Evolutionary conservation across 2,888 invertebrate species (phyloP).

Genomic region (Crematogaster levior): DNA sequence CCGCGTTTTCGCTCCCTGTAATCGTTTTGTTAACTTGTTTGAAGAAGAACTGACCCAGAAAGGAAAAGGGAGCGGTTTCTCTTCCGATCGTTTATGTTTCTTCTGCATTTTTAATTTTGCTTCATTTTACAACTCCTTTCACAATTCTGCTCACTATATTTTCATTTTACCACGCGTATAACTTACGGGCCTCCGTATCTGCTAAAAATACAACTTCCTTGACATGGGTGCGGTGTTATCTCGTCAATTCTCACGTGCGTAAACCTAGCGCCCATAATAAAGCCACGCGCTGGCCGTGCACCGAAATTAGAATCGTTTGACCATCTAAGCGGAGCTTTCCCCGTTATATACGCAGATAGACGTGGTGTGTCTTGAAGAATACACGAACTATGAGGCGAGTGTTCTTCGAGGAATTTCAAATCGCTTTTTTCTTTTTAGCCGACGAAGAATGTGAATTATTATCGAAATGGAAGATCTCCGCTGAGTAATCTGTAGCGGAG

Average conservation of each 20-base stretch:
- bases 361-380: conserved; percentile 9
- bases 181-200: conserved; percentile 17
- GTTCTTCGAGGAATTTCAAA: not conserved
- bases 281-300: conserved; percentile 24
- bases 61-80: not conserved
- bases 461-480: too few species aligned
- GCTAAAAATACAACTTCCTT: conserved; percentile 51
- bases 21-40: not conserved
- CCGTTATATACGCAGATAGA: not conserved
- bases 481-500: not conserved
- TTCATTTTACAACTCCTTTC: not conserved
- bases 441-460: not conserved
- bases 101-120: conserved; percentile 18
- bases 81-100: not conserved
- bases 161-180: conserved; percentile 17
- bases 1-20: not conserved
- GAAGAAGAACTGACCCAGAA: not conserved
- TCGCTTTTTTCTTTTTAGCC: not conserved
- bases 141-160: not conserved
- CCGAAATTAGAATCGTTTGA: conserved; percentile 43
- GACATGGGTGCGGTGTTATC: conserved; percentile 36
- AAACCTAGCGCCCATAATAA: conserved; percentile 31
- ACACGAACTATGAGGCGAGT: not conserved
- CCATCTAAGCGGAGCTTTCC: conserved; percentile 19
- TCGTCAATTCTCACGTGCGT: conserved; percentile 46